Percentiles rank a stretch among this genome's conserved stretches.
These are phyloP conservation scores for Melieria omissa DNA, from an alignment of 2,888 invertebrate genomes.

Conservation along the genomic window DNA sequence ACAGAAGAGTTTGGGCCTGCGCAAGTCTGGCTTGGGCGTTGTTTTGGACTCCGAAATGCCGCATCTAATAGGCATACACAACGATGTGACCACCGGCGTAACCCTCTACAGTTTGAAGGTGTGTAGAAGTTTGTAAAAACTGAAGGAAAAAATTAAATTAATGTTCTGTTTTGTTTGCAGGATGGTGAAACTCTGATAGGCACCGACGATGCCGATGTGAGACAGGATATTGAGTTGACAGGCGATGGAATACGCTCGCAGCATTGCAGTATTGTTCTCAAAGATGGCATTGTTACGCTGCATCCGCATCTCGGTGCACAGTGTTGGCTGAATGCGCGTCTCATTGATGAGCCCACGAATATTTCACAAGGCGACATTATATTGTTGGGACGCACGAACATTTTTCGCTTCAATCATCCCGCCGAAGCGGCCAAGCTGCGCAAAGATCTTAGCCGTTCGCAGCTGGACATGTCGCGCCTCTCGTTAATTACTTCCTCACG, in stretches of 20 bases:
- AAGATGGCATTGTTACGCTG: conserved; percentile 79
- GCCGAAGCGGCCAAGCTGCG: conserved; percentile 86
- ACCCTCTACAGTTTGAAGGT: conserved; percentile 90
- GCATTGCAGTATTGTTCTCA: conserved; percentile 80
- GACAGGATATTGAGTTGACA: conserved; percentile 81
- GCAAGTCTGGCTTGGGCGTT: conserved; percentile 89
- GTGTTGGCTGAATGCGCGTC: conserved; percentile 86
- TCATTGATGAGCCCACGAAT: conserved; percentile 80
- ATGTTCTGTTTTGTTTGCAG: conserved; percentile 61
- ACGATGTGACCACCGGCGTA: conserved; percentile 91
- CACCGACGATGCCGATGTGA: conserved; percentile 74
- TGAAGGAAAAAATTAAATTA: not conserved
- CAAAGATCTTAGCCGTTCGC: conserved; percentile 75
- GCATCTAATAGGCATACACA: conserved; percentile 91
- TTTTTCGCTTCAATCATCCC: conserved; percentile 91
- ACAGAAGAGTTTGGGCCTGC: conserved; percentile 84
- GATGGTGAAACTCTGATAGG: conserved; percentile 90
- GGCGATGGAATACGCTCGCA: conserved; percentile 82
- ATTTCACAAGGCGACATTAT: conserved; percentile 86
- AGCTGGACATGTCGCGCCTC: conserved; percentile 81
- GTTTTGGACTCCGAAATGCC: conserved; percentile 91
- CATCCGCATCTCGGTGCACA: conserved; percentile 78
- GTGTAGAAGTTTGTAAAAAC: conserved; percentile 28
- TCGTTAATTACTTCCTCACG: conserved; percentile 81
- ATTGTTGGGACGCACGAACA: conserved; percentile 80